These are phyloP conservation scores for Mormyrus proboscirostris DNA, from an alignment of 2,797 vertebrate genomes.

Conservation along the genomic window DNA sequence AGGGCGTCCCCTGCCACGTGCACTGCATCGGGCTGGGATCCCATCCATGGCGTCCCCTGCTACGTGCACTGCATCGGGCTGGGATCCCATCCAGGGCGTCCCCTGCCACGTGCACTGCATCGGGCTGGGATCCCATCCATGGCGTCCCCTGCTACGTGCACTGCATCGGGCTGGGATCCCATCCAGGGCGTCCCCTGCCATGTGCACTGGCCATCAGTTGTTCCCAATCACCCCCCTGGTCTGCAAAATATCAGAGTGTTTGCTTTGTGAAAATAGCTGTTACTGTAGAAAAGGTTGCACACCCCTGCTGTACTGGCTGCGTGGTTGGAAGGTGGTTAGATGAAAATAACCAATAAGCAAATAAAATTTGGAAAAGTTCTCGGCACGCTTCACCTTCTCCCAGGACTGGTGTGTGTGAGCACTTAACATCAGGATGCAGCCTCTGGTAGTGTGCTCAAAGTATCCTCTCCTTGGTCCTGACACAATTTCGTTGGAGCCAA, in stretches of 20 bases:
- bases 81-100: neutral
- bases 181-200: neutral
- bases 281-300: neutral
- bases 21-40: too few relatives aligned
- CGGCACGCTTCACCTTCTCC: neutral
- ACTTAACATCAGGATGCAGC: neutral
- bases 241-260: neutral
- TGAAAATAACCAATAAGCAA: neutral
- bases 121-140: too few relatives aligned
- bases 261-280: neutral
- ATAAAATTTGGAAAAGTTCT: neutral
- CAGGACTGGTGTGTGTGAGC: neutral
- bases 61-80: too few relatives aligned
- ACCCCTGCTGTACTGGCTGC: neutral
- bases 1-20: too few relatives aligned
- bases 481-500: neutral
- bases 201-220: neutral
- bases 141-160: too few relatives aligned
- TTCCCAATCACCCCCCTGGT: neutral
- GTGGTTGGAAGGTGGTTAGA: neutral
- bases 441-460: neutral
- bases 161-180: too few relatives aligned
- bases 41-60: too few relatives aligned
- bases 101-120: neutral
- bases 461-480: neutral